Conservation (phyloP, 1,140 invertebrate species). For the Araneus ventricosus region DNA sequence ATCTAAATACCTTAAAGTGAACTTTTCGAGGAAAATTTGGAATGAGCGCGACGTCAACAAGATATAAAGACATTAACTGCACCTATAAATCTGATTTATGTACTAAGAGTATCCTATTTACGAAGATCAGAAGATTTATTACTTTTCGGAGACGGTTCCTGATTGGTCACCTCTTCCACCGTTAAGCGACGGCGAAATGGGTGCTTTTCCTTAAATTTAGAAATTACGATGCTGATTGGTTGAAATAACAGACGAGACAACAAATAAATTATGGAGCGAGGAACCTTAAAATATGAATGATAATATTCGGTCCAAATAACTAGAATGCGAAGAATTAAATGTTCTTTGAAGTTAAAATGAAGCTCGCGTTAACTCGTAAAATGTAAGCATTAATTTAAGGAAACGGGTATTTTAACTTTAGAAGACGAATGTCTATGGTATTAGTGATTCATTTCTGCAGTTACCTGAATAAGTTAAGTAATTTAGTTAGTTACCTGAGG, state of each 20-base stretch:
- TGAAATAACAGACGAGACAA: neutral
- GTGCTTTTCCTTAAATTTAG: neutral
- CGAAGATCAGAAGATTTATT: neutral
- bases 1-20: too few relatives aligned
- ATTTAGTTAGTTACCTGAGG: too few relatives aligned
- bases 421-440: too few relatives aligned
- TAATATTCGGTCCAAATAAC: too few relatives aligned
- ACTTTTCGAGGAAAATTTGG: too few relatives aligned
- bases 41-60: neutral
- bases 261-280: neutral
- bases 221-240: neutral
- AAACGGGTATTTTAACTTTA: too few relatives aligned
- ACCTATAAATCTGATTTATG: neutral
- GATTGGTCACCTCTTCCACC: neutral
- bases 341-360: too few relatives aligned
- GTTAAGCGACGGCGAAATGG: neutral
- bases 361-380: too few relatives aligned
- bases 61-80: neutral
- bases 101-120: neutral
- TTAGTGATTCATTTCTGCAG: too few relatives aligned
- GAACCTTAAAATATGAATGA: neutral
- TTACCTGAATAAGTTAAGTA: too few relatives aligned
- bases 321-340: too few relatives aligned
- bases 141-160: neutral
- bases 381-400: too few relatives aligned